Evolutionary conservation across 2,797 vertebrate genomes (phyloP).

Genomic region (Enteromius afrohamiltoni): DNA sequence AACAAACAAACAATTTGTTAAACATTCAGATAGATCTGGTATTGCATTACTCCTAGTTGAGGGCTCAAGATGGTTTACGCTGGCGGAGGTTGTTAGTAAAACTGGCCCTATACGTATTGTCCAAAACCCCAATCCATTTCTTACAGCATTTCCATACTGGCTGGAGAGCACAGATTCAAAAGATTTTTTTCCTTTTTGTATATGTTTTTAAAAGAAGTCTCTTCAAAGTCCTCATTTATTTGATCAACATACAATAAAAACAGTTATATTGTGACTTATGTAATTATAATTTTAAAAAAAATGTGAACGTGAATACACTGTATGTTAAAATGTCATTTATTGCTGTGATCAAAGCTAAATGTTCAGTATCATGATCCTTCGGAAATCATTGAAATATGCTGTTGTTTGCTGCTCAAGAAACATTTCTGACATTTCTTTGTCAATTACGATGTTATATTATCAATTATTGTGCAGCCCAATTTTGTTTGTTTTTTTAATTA

Average conservation of each 20-base stretch:
- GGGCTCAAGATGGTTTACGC: no score
- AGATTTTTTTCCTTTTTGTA: background rate
- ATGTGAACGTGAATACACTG: background rate
- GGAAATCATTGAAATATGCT: background rate
- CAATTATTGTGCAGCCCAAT: background rate
- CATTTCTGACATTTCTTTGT: background rate
- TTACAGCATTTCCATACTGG: background rate
- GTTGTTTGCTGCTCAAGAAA: background rate
- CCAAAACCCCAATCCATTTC: no score
- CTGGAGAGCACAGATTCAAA: background rate
- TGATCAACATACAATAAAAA: background rate
- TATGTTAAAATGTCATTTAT: background rate
- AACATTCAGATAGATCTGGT: no score
- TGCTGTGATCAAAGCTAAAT: background rate
- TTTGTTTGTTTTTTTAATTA: background rate
- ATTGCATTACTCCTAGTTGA: no score
- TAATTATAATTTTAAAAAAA: background rate
- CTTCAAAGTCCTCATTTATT: background rate
- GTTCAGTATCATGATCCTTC: background rate
- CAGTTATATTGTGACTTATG: background rate
- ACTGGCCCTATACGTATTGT: background rate
- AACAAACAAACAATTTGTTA: no score
- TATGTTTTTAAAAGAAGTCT: background rate
- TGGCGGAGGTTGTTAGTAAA: no score
- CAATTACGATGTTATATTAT: background rate